Conservation (phyloP, 2,888 invertebrate genomes). For the Petrolisthes cinctipes region DNA sequence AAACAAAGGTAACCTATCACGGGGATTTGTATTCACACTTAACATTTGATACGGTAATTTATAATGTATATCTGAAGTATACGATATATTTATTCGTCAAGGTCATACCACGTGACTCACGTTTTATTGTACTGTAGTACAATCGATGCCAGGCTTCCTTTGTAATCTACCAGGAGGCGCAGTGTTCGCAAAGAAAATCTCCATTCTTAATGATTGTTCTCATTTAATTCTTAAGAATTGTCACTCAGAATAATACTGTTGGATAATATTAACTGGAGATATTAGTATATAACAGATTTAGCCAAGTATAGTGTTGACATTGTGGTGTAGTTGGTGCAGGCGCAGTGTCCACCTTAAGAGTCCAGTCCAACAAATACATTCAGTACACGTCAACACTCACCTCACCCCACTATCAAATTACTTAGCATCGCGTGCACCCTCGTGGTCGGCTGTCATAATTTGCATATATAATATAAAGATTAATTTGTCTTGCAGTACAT, state of each 20-base stretch:
- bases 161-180: not conserved
- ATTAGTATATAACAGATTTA: too few relatives aligned
- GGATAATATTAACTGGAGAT: too few relatives aligned
- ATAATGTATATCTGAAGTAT: not conserved
- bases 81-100: not conserved
- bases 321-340: not conserved
- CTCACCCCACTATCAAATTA: not conserved
- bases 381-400: not conserved
- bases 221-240: too few relatives aligned
- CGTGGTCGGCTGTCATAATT: not conserved
- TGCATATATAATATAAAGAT: too few relatives aligned
- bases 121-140: not conserved
- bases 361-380: not conserved
- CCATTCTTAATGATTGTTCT: too few relatives aligned
- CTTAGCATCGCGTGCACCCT: not conserved
- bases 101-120: constrained; percentile 15
- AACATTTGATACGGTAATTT: too few relatives aligned
- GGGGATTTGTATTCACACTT: too few relatives aligned
- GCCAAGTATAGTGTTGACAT: too few relatives aligned
- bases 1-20: not conserved
- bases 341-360: not conserved
- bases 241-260: too few relatives aligned
- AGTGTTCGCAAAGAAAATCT: not conserved
- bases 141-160: not conserved
- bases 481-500: too few relatives aligned